Evolutionary conservation across 2,113 vertebrate species (phyloP).

Genomic region (Callipepla californica): DNA sequence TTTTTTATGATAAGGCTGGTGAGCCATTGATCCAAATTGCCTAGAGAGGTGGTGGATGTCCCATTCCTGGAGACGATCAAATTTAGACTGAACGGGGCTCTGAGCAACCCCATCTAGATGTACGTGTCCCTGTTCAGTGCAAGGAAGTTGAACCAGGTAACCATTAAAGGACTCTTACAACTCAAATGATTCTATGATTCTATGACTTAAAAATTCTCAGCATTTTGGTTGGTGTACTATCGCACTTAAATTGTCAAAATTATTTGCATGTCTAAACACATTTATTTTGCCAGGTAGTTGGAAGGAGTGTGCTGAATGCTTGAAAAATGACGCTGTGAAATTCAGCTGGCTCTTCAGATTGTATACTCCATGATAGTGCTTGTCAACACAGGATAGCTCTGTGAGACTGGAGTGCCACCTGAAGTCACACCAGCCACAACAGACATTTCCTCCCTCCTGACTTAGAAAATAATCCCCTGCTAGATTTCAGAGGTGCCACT

Average conservation of each 20-base stretch:
- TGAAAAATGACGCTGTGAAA: slow-evolving; percentile 30
- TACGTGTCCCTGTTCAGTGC: no score
- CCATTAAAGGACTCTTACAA: no score
- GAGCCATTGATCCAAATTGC: no score
- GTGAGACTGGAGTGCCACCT: background rate
- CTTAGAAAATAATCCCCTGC: background rate
- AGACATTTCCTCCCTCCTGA: background rate
- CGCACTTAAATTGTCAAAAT: slow-evolving; percentile 60
- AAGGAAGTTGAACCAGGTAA: no score
- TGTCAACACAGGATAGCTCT: slow-evolving; percentile 4
- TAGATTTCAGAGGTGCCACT: background rate
- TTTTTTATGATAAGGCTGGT: no score
- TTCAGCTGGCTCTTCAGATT: background rate
- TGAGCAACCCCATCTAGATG: no score
- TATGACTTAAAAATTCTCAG: slow-evolving; percentile 45
- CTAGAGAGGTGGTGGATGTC: no score
- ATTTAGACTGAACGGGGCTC: no score
- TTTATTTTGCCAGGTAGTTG: slow-evolving; percentile 52
- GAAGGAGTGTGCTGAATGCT: background rate
- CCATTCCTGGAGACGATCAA: no score
- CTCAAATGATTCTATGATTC: no score
- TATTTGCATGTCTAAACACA: slow-evolving; percentile 37
- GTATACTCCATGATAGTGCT: background rate
- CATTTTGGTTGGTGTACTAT: slow-evolving; percentile 56
- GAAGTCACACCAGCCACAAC: background rate